Evolutionary conservation across 2,113 vertebrate species (phyloP).

Genomic region (Castor canadensis): DNA sequence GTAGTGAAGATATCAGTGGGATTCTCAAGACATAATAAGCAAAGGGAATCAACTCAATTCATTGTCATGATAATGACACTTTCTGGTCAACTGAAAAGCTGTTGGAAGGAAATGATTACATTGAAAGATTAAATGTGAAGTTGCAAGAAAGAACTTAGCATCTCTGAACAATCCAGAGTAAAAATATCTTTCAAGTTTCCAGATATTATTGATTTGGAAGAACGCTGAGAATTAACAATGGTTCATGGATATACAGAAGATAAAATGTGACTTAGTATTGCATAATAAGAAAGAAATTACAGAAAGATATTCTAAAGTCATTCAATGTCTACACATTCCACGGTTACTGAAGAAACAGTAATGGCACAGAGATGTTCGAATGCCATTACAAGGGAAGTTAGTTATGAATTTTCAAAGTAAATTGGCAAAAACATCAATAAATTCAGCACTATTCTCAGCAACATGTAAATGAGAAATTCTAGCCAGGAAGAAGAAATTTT

Average conservation of each 20-base stretch:
- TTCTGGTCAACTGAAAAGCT: neutral
- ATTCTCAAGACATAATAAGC: neutral
- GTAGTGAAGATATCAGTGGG: neutral
- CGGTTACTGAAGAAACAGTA: constrained; percentile 34
- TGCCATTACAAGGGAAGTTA: constrained; percentile 60
- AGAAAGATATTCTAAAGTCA: constrained; percentile 56
- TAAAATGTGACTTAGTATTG: constrained; percentile 40
- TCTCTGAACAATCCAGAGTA: constrained; percentile 12
- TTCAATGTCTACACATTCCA: constrained; percentile 27
- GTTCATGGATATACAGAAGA: constrained; percentile 40
- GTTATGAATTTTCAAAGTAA: constrained; percentile 54
- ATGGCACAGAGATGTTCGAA: constrained; percentile 28
- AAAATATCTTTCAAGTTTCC: constrained; percentile 44
- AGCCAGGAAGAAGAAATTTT: constrained; percentile 34
- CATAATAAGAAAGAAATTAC: constrained; percentile 58
- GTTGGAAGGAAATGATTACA: constrained; percentile 12
- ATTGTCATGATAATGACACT: neutral
- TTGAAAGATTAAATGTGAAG: constrained; percentile 1
- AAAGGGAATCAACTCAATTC: neutral
- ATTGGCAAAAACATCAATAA: constrained; percentile 44
- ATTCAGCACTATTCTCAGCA: constrained; percentile 59
- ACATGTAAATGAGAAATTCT: constrained; percentile 39
- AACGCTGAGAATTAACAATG: constrained; percentile 41
- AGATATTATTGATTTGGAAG: constrained; percentile 40
- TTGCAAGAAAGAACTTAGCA: constrained; percentile 33